Evolutionary conservation across 2,113 vertebrate genomes (phyloP).

Genomic region (Stictonetta naevosa): DNA sequence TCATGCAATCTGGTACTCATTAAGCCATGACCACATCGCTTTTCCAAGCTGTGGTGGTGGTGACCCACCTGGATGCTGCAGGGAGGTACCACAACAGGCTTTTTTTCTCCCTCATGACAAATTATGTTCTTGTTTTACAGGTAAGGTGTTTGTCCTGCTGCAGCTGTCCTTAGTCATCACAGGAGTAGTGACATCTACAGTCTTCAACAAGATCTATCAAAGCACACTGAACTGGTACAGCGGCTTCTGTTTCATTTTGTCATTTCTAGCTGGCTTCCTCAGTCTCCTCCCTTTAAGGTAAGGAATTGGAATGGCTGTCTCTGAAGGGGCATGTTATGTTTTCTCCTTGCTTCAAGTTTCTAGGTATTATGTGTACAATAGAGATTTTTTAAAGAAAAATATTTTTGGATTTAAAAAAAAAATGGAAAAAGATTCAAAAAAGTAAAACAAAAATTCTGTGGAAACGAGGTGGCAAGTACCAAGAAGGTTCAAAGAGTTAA

Average conservation of each 20-base stretch:
- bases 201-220: conserved; percentile 92
- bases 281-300: conserved; percentile 89
- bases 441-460: neutral
- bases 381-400: neutral
- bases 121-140: conserved; percentile 56
- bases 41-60: neutral
- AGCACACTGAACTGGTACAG: conserved; percentile 83
- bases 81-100: neutral
- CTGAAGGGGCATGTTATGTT: neutral
- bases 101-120: neutral
- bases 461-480: neutral
- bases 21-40: neutral
- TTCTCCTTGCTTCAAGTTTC: neutral
- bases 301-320: neutral
- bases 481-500: neutral
- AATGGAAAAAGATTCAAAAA: rapidly evolving
- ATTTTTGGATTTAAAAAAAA: neutral
- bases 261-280: conserved; percentile 82
- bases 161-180: conserved; percentile 85
- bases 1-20: neutral
- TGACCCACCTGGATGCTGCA: neutral
- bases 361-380: neutral
- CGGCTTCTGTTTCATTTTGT: conserved; percentile 86
- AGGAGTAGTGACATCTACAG: conserved; percentile 83
- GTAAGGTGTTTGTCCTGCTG: conserved; percentile 84